Base-by-base conservation (phyloP, 2,888 invertebrate genomes). In the Empis stercorea region DNA sequence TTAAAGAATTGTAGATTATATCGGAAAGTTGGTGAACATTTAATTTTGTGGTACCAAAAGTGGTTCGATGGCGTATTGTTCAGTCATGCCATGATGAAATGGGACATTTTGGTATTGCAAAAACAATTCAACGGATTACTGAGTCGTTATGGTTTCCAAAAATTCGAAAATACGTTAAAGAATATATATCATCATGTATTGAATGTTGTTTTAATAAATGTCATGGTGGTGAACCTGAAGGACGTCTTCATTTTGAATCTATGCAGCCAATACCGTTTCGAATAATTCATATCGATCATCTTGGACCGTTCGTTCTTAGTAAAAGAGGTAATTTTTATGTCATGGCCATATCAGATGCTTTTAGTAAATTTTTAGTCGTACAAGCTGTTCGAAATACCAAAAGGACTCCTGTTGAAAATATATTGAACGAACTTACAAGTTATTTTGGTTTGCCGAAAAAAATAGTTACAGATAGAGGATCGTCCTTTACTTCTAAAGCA, bases 381-480 rank as follows among this genome's bases (percentile, higher is more conserved):
- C 30, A 52, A 50, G 46, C 52, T n/a, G 51, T 50, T 15, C 15
- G 43, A 36, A 40, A 30, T 6, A 55, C 55, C 3, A 56, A 54
- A 34, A 49, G 53, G 1, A 45, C 50, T 10, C 54, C 54, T 1
- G 56, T 57, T 13, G 50, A 42, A n/a, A n/a, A n/a, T n/a, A n/a
- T n/a, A n/a, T n/a, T n/a, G n/a, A n/a, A n/a, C n/a, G n/a, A n/a
- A n/a, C 10, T 52, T 2, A 48, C 46, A 1, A 36, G 38, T 10
- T 50, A 54, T 50, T 58, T 57, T 46, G 57, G 56, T 1, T 48
- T 48, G 27, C 56, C 56, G 34, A 47, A 37, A 38, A 47, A 49
- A 13, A 45, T 59, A 4, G 50, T 60, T 27, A 53, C 53, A 7
- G 58, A 61, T 47, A 46, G 57, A 47, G 59, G 58, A 14, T 54